Conservation (phyloP, 2,797 vertebrate genomes). For the Microhierax caerulescens region DNA sequence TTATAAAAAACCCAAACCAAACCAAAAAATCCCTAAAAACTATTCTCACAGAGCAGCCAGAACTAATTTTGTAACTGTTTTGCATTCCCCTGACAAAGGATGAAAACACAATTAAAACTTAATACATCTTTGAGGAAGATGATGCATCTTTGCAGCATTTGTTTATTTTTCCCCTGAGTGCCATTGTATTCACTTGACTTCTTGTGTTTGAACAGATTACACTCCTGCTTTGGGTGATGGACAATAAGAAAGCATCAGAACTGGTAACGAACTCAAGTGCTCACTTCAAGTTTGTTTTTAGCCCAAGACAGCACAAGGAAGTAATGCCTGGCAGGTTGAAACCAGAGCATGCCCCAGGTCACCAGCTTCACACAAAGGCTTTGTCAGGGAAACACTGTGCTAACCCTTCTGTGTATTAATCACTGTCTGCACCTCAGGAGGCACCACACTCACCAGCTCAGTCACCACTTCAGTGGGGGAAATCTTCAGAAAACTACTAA, state of each 20-base stretch:
- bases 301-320: constrained; percentile 3
- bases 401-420: neutral
- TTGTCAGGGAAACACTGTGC: constrained; percentile 31
- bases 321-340: neutral
- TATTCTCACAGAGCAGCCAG: neutral
- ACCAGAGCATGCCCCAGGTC: neutral
- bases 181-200: neutral
- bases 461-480: neutral
- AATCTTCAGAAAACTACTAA: neutral
- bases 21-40: neutral
- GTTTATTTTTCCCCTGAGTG: neutral
- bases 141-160: too few relatives aligned
- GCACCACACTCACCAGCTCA: neutral
- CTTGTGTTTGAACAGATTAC: neutral
- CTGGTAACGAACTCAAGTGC: neutral
- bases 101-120: neutral
- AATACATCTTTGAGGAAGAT: neutral
- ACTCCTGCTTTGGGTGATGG: neutral
- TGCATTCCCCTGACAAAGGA: neutral
- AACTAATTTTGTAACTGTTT: neutral
- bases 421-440: neutral
- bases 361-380: constrained; percentile 18
- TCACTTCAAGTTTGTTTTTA: constrained; percentile 36
- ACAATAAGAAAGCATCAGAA: neutral
- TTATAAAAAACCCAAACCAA: neutral